Percentiles rank a stretch among this genome's conserved stretches.
phyloP scores from a whole-genome alignment of 2,888 invertebrate species.

The Suillia variegata region DNA sequence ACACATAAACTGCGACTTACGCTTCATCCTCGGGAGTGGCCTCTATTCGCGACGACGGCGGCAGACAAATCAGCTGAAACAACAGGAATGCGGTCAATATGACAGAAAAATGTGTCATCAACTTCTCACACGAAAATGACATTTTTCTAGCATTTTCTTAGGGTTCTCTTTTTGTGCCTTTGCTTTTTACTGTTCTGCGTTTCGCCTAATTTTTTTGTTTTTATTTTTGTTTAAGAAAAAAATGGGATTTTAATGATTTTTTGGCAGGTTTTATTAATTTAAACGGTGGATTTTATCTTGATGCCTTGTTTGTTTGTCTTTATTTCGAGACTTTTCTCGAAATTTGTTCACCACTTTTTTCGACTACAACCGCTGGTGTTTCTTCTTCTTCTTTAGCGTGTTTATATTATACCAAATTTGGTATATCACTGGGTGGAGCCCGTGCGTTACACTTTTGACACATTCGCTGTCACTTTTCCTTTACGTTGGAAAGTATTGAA shows the following conservation, averaged over 20 bases:
- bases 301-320: conserved; percentile 2
- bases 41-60: conserved; percentile 40
- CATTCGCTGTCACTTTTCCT: no score
- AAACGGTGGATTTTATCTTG: no score
- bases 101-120: conserved; percentile 60
- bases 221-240: no score
- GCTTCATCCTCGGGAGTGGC: conserved; percentile 60
- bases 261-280: no score
- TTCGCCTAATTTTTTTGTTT: no score
- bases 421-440: conserved; percentile 49
- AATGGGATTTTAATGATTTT: no score
- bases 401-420: conserved; percentile 36
- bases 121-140: conserved; percentile 58
- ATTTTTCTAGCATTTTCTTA: conserved; percentile 61
- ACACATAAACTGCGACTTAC: no score
- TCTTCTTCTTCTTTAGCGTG: conserved; percentile 13
- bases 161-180: conserved; percentile 23
- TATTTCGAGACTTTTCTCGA: background rate
- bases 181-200: conserved; percentile 9
- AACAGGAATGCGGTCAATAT: conserved; percentile 58
- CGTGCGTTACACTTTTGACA: no score
- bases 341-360: conserved; percentile 15
- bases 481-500: no score
- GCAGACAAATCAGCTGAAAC: conserved; percentile 46
- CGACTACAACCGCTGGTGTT: conserved; percentile 8